Base-by-base conservation (phyloP, 2,888 invertebrate species). In the Meganola albula region DNA sequence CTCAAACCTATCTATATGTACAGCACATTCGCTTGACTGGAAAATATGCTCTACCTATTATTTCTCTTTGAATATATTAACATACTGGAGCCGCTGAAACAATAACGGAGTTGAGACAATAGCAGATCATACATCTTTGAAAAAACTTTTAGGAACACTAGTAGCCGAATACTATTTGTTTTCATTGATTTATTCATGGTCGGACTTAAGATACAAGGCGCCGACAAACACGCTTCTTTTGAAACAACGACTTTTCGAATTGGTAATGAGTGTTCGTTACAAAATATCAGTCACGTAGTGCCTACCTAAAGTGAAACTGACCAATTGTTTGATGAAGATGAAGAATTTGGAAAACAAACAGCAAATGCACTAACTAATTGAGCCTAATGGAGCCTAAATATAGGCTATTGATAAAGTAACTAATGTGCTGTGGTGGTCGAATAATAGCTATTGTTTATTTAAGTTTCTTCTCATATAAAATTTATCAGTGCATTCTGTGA, bases 151-250 rank as follows among this genome's bases (percentile, higher is more conserved):
- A 63, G 68, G 72, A 76, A 82, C 66, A 83, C 82, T 78, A 73
- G 85, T 80, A 80, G 83, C 78, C 74, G 69, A 78, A 83, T 79
- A 75, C 64, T 85, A 83, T 83, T 85, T 84, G 84, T 85, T 85
- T 84, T 85, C 82, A 83, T 83, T 82, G 77, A 83, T 83, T 80
- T 84, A 83, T 85, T 84, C 85, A 84, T 80, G 83, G 83, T 79
- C 79, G 69, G 60, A 66, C 53, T 56, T 58, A 48, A 63, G 71
- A 75, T 75, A 74, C 55, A 78, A 80, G 82, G 73, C 73, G 80
- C 85, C 83, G 82, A 69, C 78, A 69, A 59, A 61, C 69, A 72
- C 75, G 71, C 65, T 60, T 54, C 67, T 70, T 77, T 79, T 71
- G 73, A 76, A 78, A 78, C 50, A 65, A 44, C 56, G 55, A 63